A percentile compares a stretch with the other conserved stretches of the same genome.
Conservation (phyloP, 2,113 vertebrate species). For the Pygoscelis adeliae region DNA sequence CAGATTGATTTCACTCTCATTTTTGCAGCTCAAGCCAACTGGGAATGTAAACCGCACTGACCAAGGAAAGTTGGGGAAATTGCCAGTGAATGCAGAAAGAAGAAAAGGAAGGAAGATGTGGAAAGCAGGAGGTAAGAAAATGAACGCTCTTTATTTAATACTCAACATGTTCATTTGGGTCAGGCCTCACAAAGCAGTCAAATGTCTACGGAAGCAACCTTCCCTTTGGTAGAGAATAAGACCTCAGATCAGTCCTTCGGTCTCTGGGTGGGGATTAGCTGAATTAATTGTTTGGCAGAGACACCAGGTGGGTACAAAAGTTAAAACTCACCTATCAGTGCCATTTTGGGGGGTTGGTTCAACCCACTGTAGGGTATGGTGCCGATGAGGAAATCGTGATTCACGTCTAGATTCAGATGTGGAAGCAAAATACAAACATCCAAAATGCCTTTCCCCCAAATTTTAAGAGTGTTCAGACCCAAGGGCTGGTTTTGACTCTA, state of each 20-base stretch:
- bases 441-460: not conserved
- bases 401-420: not conserved
- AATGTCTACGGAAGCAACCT: not conserved
- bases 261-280: not conserved
- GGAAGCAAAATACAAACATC: not conserved
- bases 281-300: not conserved
- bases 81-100: slow-evolving; percentile 8
- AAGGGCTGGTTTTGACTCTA: not conserved
- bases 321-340: not conserved
- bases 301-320: not conserved
- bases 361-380: not conserved
- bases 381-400: rapidly evolving
- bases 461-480: not conserved
- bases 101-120: not conserved
- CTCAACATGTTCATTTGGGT: not conserved
- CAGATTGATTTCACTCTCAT: not conserved
- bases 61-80: not conserved
- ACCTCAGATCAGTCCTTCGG: not conserved
- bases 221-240: not conserved
- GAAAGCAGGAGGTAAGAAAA: slow-evolving; percentile 10
- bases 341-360: not conserved
- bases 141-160: not conserved
- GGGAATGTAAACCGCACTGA: not conserved
- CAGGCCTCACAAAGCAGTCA: not conserved
- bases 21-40: slow-evolving; percentile 1